Percentiles rank a stretch among this genome's conserved stretches.
phyloP scores from a whole-genome alignment of 2,888 invertebrate species.

The Luperina testacea region DNA sequence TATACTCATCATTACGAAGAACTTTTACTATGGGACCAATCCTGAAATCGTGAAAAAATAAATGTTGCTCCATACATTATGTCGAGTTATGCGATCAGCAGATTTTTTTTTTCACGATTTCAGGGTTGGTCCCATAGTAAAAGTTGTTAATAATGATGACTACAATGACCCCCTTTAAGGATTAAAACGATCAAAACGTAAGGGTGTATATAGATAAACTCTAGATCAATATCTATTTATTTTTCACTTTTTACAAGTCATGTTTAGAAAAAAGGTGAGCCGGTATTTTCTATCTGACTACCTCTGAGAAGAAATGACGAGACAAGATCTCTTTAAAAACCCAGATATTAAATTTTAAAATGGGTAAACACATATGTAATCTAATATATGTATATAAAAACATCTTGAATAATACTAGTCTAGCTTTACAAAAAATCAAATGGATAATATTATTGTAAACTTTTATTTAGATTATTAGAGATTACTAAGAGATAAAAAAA shows the following conservation, averaged over 20 bases:
- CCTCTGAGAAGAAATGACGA: not conserved
- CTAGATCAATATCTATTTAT: too few relatives aligned
- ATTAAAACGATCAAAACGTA: too few relatives aligned
- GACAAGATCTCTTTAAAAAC: not conserved
- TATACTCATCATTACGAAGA: too few relatives aligned
- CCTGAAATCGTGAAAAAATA: too few relatives aligned
- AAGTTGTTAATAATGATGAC: too few relatives aligned
- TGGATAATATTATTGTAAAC: not conserved
- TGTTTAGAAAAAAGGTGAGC: not conserved
- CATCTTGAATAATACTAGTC: not conserved
- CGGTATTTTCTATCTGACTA: not conserved
- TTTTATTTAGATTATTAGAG: constrained; percentile 24
- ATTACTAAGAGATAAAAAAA: not conserved
- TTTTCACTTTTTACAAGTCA: not conserved
- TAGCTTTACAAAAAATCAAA: constrained; percentile 33
- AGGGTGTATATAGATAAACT: not conserved
- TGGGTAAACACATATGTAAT: not conserved
- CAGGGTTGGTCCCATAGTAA: too few relatives aligned
- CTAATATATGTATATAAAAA: not conserved
- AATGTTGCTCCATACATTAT: too few relatives aligned
- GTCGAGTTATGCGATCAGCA: too few relatives aligned
- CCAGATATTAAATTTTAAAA: too few relatives aligned
- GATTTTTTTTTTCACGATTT: too few relatives aligned
- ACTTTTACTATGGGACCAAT: too few relatives aligned
- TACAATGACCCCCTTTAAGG: too few relatives aligned